phyloP scores from a whole-genome alignment of 1,140 invertebrate species.

The Euschistus heros region DNA sequence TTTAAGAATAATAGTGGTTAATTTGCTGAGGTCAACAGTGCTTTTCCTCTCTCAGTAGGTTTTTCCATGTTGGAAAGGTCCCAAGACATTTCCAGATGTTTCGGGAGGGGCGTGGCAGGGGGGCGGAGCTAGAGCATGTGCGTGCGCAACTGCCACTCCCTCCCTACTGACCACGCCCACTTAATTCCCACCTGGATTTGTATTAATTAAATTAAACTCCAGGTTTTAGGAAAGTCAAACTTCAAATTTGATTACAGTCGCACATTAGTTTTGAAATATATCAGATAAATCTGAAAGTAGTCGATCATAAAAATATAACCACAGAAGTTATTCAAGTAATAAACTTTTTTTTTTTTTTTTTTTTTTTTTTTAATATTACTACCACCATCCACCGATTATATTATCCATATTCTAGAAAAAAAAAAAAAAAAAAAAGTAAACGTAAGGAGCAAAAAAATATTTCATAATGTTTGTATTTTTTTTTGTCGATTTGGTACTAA shows the following conservation, averaged over 20 bases:
- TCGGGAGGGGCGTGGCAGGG: background rate
- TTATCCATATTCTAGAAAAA: background rate
- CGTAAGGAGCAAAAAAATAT: no score
- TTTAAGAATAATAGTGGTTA: no score
- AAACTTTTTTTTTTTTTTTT: background rate
- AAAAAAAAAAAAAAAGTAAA: no score
- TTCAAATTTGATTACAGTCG: background rate
- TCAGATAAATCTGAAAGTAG: background rate
- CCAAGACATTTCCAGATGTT: no score
- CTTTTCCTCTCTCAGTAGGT: no score
- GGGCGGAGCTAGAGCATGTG: background rate
- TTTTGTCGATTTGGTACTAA: no score
- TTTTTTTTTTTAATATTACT: background rate
- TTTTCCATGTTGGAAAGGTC: no score
- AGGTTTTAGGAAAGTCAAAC: conserved; percentile 1
- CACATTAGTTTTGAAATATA: background rate
- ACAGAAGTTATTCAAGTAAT: no score
- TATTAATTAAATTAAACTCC: conserved; percentile 7
- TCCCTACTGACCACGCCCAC: background rate
- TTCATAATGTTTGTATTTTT: no score
- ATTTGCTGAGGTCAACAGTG: no score
- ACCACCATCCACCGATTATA: background rate
- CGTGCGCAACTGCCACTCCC: background rate
- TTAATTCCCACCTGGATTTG: background rate
- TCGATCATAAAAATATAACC: no score